Base-by-base conservation (phyloP, 2,888 invertebrate species). In the Ophioninae sp. region DNA sequence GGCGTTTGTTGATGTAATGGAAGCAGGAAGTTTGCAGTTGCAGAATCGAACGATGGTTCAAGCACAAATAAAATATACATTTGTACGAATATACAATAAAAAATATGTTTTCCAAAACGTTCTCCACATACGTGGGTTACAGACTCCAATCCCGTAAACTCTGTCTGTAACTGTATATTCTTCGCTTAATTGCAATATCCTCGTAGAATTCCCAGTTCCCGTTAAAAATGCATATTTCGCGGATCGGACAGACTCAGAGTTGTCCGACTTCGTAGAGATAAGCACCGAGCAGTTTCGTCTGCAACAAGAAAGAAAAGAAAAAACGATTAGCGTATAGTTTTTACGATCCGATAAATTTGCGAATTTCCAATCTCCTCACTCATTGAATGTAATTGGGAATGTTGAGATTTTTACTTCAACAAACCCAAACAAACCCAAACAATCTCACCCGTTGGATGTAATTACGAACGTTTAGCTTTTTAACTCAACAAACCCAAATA, bases 211-310 rank as follows among this genome's bases (percentile, higher is more conserved):
- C 50, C 17, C 23, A 23, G 13, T 50, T 50, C 44, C 50, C 13
- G 13, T 68, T 68, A n/a, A n/a, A n/a, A n/a, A n/a, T n/a, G 13
- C 41, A 39, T 8, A 6, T 44, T 5, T 21, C 50, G 21, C 17
- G 7, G 23, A 2, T 23, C 20, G 68, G 6, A 39, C 70, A 20
- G 13, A 44, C 83, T 90, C 88, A 90, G 44, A 95, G 93, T 88
- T 95, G 95, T 81, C 94, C 93, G 23, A 96, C 95, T 94, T 99
- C 98, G 90, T 96, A 95, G 83, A 98, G 93, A 93, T 99, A 99
- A 30, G 98, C 97, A 50, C 97, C 98, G 89, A 99, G 94, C 77
- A 98, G 93, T 94, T 99, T 99, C 1, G 97, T 97, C 97, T 98
- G 94, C 84, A 96, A 96, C 88, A 87, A 85, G 83, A 81, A 80